Percentiles rank a stretch among this genome's conserved stretches.
These are phyloP conservation scores for Neogobius melanostomus DNA, from an alignment of 2,113 vertebrate genomes.

Conservation along the genomic window DNA sequence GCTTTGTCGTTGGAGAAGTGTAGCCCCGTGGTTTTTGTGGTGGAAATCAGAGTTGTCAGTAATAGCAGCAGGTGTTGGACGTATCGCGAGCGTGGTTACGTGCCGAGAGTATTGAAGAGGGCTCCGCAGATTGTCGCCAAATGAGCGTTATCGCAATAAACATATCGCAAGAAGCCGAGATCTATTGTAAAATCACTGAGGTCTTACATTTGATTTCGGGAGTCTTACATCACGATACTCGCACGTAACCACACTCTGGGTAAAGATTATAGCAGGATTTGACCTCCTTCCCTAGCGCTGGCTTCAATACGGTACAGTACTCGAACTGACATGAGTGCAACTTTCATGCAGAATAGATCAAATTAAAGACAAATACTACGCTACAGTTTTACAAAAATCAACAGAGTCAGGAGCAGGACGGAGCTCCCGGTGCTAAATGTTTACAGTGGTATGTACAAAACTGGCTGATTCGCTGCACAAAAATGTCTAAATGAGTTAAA, in stretches of 20 bases:
- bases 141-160: too few species aligned
- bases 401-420: constrained; percentile 36
- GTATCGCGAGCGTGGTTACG: constrained; percentile 39
- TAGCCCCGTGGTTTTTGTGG: constrained; percentile 40
- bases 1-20: neutral
- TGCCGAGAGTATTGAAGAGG: constrained; percentile 23
- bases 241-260: constrained; percentile 45
- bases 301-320: constrained; percentile 45
- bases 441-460: constrained; percentile 63
- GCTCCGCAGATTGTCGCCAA: too few species aligned
- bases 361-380: constrained; percentile 36
- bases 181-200: too few species aligned
- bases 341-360: constrained; percentile 62
- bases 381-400: constrained; percentile 64
- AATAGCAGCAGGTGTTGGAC: constrained; percentile 57
- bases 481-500: neutral
- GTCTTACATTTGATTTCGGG: too few species aligned
- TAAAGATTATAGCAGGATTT: constrained; percentile 40
- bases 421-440: constrained; percentile 47
- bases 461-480: constrained; percentile 37
- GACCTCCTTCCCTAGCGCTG: constrained; percentile 49
- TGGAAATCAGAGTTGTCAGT: constrained; percentile 42
- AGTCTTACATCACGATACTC: neutral
- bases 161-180: too few species aligned
- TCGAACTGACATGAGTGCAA: constrained; percentile 63